phyloP scores from a whole-genome alignment of 1,140 invertebrate genomes.

The Globodera rostochiensis region DNA sequence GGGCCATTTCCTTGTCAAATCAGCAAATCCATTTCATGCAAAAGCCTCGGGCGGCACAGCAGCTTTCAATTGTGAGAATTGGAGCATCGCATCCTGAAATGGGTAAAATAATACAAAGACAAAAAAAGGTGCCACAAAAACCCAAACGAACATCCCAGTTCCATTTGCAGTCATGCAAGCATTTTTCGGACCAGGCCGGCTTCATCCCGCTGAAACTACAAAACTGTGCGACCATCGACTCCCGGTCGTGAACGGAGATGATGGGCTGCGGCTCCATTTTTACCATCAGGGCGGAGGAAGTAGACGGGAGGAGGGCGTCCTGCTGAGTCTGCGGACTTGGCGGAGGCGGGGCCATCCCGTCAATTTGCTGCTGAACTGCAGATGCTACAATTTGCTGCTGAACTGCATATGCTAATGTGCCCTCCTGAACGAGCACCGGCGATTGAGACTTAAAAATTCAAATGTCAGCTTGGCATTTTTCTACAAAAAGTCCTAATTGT shows the following conservation, averaged over 20 bases:
- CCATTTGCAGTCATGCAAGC: slow-evolving; percentile 40
- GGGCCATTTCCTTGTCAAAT: no score
- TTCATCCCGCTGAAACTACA: slow-evolving; percentile 45
- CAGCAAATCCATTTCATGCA: slow-evolving; percentile 3
- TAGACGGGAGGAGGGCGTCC: not conserved
- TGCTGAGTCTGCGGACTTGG: slow-evolving; percentile 18
- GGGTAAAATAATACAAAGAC: not conserved
- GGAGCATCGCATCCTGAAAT: not conserved
- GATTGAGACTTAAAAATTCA: no score
- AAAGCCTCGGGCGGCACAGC: slow-evolving; percentile 23
- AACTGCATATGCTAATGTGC: not conserved
- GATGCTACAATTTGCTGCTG: slow-evolving; percentile 23
- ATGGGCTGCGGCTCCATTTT: not conserved
- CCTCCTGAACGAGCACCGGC: not conserved
- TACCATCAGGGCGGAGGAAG: not conserved
- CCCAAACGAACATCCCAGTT: slow-evolving; percentile 37
- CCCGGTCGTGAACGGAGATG: slow-evolving; percentile 4
- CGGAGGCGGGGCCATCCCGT: slow-evolving; percentile 38
- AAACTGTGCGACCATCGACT: slow-evolving; percentile 48
- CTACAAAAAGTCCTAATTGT: slow-evolving; percentile 10
- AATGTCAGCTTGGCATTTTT: no score
- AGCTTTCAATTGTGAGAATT: not conserved
- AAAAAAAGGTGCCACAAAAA: not conserved
- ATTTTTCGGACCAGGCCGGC: slow-evolving; percentile 48
- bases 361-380: slow-evolving; percentile 15